phyloP scores from a whole-genome alignment of 2,888 invertebrate species.

The Drosophila subsilvestris region DNA sequence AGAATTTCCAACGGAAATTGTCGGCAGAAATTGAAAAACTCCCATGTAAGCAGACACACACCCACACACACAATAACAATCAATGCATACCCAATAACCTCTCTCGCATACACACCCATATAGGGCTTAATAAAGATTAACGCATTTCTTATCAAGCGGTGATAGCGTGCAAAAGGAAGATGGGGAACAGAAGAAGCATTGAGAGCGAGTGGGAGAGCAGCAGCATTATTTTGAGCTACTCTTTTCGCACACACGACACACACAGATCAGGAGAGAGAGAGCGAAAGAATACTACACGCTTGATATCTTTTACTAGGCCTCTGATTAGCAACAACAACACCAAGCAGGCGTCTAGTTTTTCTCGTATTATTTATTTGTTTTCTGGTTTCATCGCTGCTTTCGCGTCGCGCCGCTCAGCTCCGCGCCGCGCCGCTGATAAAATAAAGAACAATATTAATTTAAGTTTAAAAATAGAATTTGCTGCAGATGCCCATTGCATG shows the following conservation, averaged over 20 bases:
- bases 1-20: constrained; percentile 58
- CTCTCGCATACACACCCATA: constrained; percentile 28
- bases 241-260: constrained; percentile 8
- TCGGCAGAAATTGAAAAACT: constrained; percentile 53
- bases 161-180: constrained; percentile 47
- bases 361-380: constrained; percentile 72
- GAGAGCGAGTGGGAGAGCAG: constrained; percentile 2
- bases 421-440: constrained; percentile 72
- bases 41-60: constrained; percentile 30
- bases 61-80: constrained; percentile 1
- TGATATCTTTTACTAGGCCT: constrained; percentile 51
- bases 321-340: constrained; percentile 52
- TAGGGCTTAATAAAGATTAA: constrained; percentile 77
- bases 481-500: constrained; percentile 75
- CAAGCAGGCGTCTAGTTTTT: constrained; percentile 65
- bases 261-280: background rate
- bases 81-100: constrained; percentile 3
- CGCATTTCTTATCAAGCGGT: constrained; percentile 74
- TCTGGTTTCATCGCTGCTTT: constrained; percentile 62
- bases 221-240: constrained; percentile 4
- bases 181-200: constrained; percentile 11
- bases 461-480: constrained; percentile 81
- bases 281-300: background rate
- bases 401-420: constrained; percentile 57
- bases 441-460: constrained; percentile 82